Evolutionary conservation across 2,888 invertebrate genomes (phyloP).

Genomic region (Netelia melanura): DNA sequence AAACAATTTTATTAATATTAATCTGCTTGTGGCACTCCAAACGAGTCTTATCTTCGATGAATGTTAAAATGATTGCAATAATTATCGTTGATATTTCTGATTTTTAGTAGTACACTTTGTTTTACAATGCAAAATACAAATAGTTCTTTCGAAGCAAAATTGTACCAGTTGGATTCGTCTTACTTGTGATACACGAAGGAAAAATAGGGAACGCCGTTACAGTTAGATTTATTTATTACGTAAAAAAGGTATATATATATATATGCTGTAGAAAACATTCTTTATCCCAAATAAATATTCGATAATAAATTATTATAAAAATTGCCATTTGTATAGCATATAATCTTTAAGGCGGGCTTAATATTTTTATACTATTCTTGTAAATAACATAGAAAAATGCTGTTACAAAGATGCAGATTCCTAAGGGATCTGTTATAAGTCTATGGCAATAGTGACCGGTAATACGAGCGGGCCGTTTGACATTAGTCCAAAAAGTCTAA

Average conservation of each 20-base stretch:
- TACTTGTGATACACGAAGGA: background rate
- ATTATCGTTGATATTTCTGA: background rate
- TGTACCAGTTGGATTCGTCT: background rate
- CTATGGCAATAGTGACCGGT: background rate
- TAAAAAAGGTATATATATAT: slow-evolving; percentile 34
- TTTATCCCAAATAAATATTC: slow-evolving; percentile 63
- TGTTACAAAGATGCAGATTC: slow-evolving; percentile 16
- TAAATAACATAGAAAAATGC: slow-evolving; percentile 49
- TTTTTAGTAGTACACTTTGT: background rate
- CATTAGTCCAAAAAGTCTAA: background rate
- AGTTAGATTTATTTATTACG: slow-evolving; percentile 41
- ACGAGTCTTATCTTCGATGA: slow-evolving; percentile 10
- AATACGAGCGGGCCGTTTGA: background rate
- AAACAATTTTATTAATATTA: slow-evolving; percentile 32
- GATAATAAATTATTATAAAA: slow-evolving; percentile 55
- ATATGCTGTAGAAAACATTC: slow-evolving; percentile 54
- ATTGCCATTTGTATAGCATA: slow-evolving; percentile 16
- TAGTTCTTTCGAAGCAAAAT: background rate
- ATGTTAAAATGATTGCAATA: slow-evolving; percentile 38
- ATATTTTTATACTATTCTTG: slow-evolving; percentile 25
- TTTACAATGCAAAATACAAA: background rate
- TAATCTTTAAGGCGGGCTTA: slow-evolving; percentile 1
- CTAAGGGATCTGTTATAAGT: background rate
- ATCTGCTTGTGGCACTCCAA: slow-evolving; percentile 12
- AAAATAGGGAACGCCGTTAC: background rate